These are phyloP conservation scores for Oceanodroma tethys DNA, from an alignment of 2,113 vertebrate genomes.

Conservation along the genomic window DNA sequence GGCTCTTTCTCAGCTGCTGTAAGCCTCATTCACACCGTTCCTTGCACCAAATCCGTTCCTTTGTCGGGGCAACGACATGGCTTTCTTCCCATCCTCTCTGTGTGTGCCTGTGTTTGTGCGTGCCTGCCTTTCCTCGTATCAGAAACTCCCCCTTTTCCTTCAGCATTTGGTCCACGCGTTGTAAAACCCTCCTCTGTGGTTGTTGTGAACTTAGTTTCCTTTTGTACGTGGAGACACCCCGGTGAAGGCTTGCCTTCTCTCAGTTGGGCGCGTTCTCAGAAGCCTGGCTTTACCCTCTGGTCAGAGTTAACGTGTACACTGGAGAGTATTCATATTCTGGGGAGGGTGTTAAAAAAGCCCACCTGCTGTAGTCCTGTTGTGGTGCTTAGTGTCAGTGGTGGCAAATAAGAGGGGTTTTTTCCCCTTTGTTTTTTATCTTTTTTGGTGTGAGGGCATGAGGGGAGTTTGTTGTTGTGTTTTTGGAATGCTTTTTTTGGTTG, in stretches of 20 bases:
- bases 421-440: not conserved
- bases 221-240: not conserved
- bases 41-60: not conserved
- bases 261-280: not conserved
- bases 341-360: rapidly evolving
- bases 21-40: not conserved
- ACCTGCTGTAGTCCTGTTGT: not conserved
- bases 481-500: not conserved
- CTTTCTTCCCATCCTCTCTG: not conserved
- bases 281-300: not conserved
- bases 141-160: not conserved
- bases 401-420: not conserved
- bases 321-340: not conserved
- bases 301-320: not conserved
- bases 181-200: not conserved
- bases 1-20: not conserved
- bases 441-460: not conserved
- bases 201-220: not conserved
- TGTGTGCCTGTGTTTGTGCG: too few species aligned
- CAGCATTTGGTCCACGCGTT: rapidly evolving
- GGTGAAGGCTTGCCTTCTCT: not conserved
- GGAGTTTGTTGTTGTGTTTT: rapidly evolving
- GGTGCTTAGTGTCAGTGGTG: not conserved
- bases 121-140: not conserved
- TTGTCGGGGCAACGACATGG: too few species aligned